These are phyloP conservation scores for Bathynomus jamesi DNA, from an alignment of 1,140 invertebrate genomes.

Conservation along the genomic window DNA sequence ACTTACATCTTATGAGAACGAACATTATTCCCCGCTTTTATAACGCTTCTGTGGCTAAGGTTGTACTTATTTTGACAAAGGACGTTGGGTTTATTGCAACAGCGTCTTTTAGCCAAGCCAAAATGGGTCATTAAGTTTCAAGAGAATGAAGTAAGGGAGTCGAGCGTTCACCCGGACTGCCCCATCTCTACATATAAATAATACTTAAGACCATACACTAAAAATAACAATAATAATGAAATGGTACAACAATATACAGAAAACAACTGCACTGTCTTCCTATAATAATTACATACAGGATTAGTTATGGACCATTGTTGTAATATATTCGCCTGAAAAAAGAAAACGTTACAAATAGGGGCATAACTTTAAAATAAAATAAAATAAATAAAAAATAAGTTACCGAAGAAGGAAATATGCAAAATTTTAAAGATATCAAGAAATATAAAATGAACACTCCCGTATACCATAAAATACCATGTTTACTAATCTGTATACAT, in stretches of 20 bases:
- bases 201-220: background rate
- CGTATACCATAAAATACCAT: no score
- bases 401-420: no score
- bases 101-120: background rate
- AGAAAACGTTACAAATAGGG: background rate
- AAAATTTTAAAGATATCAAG: no score
- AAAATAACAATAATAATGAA: background rate
- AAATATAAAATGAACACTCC: no score
- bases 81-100: background rate
- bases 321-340: no score
- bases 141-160: background rate
- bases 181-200: background rate
- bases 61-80: background rate
- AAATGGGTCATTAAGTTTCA: background rate
- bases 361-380: no score
- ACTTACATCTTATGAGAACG: background rate
- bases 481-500: no score
- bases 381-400: no score
- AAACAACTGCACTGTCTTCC: no score
- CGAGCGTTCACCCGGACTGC: background rate
- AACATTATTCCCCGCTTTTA: background rate
- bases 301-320: no score
- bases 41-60: background rate
- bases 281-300: no score
- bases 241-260: background rate